These are phyloP conservation scores for Dromaius novaehollandiae DNA, from an alignment of 2,113 vertebrate species.

Conservation along the genomic window DNA sequence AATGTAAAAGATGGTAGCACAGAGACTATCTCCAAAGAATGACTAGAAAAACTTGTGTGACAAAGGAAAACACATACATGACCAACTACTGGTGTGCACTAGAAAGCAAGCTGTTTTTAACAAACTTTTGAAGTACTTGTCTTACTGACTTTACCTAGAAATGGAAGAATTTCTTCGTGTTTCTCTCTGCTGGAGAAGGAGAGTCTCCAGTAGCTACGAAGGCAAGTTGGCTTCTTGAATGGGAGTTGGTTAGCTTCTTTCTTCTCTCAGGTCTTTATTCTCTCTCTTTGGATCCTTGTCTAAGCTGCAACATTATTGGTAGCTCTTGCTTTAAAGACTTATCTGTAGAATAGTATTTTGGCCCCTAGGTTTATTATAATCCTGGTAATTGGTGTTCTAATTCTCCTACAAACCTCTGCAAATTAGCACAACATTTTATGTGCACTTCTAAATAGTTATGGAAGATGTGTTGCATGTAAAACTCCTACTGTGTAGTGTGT, in stretches of 20 bases:
- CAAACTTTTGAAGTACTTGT: background rate
- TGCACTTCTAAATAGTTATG: background rate
- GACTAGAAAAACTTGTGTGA: background rate
- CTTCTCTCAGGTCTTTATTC: background rate
- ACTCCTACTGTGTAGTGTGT: background rate
- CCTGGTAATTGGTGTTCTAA: background rate
- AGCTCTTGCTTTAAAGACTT: background rate
- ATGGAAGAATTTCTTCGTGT: background rate
- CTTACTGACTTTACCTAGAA: background rate
- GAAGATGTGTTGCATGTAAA: background rate
- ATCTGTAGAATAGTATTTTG: background rate
- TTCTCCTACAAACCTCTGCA: background rate
- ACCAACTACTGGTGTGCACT: background rate
- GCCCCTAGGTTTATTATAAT: background rate
- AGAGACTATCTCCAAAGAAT: too few species aligned
- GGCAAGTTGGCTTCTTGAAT: background rate
- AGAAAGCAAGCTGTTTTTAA: background rate
- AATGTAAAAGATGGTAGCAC: too few species aligned
- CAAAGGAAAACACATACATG: background rate
- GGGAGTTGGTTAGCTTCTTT: background rate
- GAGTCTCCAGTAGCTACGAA: background rate
- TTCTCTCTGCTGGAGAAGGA: background rate
- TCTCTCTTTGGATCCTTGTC: background rate
- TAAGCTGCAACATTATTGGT: background rate
- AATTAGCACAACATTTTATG: background rate